Conservation (phyloP, 2,113 vertebrate genomes). For the Dasyprocta punctata region DNA sequence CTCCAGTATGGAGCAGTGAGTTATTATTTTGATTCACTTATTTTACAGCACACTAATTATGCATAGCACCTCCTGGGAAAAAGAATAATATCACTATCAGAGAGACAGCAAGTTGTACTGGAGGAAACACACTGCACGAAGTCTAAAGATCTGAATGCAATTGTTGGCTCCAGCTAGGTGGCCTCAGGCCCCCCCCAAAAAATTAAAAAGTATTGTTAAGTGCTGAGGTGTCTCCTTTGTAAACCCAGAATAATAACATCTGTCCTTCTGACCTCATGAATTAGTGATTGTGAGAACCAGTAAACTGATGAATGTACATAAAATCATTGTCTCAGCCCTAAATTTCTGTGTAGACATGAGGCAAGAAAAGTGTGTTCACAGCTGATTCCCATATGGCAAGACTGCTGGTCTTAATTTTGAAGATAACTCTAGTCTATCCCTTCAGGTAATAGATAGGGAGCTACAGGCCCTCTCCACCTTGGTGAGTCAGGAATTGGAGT, state of each 20-base stretch:
- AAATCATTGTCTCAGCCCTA: slow-evolving; percentile 13
- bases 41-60: background rate
- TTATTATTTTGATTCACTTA: background rate
- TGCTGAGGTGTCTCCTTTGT: background rate
- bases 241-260: slow-evolving; percentile 8
- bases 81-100: background rate
- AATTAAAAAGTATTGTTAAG: background rate
- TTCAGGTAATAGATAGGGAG: slow-evolving; percentile 91
- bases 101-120: background rate
- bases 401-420: background rate
- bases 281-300: slow-evolving; percentile 6
- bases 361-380: background rate
- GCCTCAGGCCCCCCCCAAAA: background rate
- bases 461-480: slow-evolving; percentile 90
- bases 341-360: background rate
- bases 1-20: background rate
- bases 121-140: background rate
- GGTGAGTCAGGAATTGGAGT: slow-evolving; percentile 89
- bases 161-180: background rate
- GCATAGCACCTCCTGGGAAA: background rate
- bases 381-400: background rate
- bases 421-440: slow-evolving; percentile 49
- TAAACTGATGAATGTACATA: background rate
- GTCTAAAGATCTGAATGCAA: background rate
- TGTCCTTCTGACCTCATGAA: background rate